Base-by-base conservation (phyloP, 2,113 vertebrate species). In the Cettia cetti region DNA sequence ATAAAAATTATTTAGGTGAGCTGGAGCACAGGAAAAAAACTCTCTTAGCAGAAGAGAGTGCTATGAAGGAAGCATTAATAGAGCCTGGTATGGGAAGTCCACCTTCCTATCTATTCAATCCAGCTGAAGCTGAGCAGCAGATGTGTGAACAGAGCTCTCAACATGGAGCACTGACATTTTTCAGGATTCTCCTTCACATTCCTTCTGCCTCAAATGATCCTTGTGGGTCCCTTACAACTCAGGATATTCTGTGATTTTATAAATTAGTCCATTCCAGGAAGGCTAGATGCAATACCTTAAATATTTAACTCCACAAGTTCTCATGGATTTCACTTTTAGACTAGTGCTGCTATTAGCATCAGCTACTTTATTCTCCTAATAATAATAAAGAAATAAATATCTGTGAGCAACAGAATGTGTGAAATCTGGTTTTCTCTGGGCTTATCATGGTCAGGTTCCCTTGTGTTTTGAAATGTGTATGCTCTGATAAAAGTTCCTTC, bases 1-100 rank as follows among this genome's bases (percentile, higher is more conserved):
- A 56, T 79, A 57, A 95, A 93, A 94, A 82, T 64, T 70, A 89
- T 91, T 86, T 86, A 84, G 60, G 65, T 91, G 91, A 89, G 66
- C n/a, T 76, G 40, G 10, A 94, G 31, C 53, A 77, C 50, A 93
- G 66, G 65, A 91, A 92, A 45, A 87, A 90, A 91, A 57, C 22
- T 76, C 52, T 69, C 27, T 50, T 33, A 82, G 49, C n/a, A 5
- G 10, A 75, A 89, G 13, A 23, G 35, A 60, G 18, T 65, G 42
- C 45, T 45, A 19, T 12, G 64, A 95, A 78, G 47, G n/a, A 95
- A 76, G 19, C 33, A 86, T 66, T 54, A 81, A 70, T 23, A 75
- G 44, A 65, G 27, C 18, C 42, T 50, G 23, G 39, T 22, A 20
- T 8, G 31, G 17, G 39, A 92, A 86, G 27, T 44, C 9, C 45